Percentiles rank a stretch among this genome's conserved stretches.
These are phyloP conservation scores for Indicator maculatus DNA, from an alignment of 2,113 vertebrate genomes.

Conservation along the genomic window DNA sequence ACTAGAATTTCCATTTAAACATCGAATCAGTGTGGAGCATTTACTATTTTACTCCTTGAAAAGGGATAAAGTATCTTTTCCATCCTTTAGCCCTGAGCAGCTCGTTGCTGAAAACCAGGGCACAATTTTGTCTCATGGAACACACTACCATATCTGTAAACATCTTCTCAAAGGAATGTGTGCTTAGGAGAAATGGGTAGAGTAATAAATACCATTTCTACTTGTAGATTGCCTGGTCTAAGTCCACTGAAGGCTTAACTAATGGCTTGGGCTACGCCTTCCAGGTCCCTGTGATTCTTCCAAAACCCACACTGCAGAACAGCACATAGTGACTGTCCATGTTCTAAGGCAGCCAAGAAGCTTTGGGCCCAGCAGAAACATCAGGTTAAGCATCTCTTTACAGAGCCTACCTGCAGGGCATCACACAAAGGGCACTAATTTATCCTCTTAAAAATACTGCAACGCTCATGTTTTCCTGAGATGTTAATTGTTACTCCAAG, in stretches of 20 bases:
- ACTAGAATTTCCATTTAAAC: too few relatives aligned
- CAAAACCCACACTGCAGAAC: not conserved
- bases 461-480: not conserved
- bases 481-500: not conserved
- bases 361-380: not conserved
- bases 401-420: not conserved
- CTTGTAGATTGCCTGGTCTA: not conserved
- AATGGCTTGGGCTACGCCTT: not conserved
- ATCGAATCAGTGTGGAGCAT: too few relatives aligned
- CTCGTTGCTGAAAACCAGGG: too few relatives aligned
- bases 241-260: not conserved
- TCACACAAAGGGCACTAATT: not conserved
- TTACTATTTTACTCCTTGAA: too few relatives aligned
- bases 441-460: not conserved
- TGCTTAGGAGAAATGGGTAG: not conserved
- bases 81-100: too few relatives aligned
- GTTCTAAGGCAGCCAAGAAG: not conserved
- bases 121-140: not conserved
- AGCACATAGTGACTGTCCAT: rapidly evolving
- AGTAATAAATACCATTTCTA: not conserved
- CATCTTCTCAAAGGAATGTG: not conserved
- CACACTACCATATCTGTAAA: not conserved
- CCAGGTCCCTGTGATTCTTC: not conserved
- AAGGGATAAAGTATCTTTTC: too few relatives aligned
- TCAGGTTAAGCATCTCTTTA: not conserved